Evolutionary conservation across 1,140 invertebrate species (phyloP).

Genomic region (Theocolax elegans): DNA sequence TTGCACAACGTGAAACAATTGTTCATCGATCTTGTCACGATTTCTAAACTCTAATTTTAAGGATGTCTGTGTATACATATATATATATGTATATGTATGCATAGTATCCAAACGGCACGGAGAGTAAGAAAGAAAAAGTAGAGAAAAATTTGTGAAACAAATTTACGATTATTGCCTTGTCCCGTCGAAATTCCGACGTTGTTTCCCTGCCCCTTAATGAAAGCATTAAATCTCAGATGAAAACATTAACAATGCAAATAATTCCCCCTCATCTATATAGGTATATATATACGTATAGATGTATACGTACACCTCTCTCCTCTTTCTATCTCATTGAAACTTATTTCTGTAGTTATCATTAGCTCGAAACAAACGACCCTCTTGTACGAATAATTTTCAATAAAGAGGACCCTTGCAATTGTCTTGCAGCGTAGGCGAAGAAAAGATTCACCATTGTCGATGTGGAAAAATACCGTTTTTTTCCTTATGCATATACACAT

Average conservation of each 20-base stretch:
- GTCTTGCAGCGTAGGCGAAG: background rate
- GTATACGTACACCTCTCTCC: background rate
- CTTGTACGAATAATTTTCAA: constrained; percentile 2
- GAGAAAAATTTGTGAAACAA: background rate
- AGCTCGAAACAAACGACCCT: constrained; percentile 9
- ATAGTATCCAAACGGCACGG: no score
- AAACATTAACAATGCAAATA: constrained; percentile 29
- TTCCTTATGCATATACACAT: no score
- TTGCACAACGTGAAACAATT: no score
- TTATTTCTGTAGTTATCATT: background rate
- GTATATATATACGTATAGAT: no score
- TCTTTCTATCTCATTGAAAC: no score
- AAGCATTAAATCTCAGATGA: constrained; percentile 3
- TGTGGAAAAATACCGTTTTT: background rate
- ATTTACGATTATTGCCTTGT: background rate
- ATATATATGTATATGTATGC: no score
- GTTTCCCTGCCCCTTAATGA: constrained; percentile 4
- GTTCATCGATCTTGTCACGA: no score
- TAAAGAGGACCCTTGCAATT: background rate
- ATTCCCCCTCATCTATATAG: background rate
- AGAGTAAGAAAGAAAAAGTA: no score
- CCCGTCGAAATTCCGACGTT: background rate
- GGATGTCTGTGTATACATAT: no score
- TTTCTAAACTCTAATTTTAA: no score
- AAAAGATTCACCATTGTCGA: background rate